Percentiles rank a stretch among this genome's conserved stretches.
phyloP scores from a whole-genome alignment of 2,113 vertebrate genomes.

The Todiramphus saurophagus region DNA sequence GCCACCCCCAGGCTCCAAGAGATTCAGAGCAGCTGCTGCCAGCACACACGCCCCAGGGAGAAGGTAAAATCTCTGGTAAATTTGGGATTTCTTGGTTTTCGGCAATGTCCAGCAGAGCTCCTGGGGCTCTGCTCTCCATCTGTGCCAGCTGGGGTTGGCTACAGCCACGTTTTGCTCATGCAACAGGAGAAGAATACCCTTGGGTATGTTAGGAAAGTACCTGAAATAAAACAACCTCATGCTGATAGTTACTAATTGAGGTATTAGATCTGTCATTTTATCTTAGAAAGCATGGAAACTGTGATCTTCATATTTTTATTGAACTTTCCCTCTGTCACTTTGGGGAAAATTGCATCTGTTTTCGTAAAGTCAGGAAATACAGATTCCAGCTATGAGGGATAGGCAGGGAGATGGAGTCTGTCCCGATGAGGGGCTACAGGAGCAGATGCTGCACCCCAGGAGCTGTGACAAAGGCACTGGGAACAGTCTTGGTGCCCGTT shows the following conservation, averaged over 20 bases:
- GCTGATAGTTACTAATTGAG: background rate
- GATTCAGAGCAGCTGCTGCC: conserved; percentile 5
- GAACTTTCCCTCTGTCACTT: background rate
- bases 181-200: background rate
- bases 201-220: background rate
- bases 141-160: background rate
- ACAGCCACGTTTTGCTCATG: background rate
- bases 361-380: background rate
- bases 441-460: background rate
- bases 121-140: background rate
- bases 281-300: background rate
- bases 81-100: background rate
- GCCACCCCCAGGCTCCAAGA: background rate
- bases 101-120: background rate
- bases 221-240: background rate
- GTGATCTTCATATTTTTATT: background rate
- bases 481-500: background rate
- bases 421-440: background rate
- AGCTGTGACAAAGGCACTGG: background rate
- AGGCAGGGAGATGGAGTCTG: background rate
- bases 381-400: background rate
- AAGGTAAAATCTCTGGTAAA: conserved; percentile 4
- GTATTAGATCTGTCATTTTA: background rate
- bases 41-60: fast-evolving
- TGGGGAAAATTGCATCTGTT: background rate